Evolutionary conservation across 1,140 invertebrate genomes (phyloP).

Genomic region (Stratiolaelaps scimitus): DNA sequence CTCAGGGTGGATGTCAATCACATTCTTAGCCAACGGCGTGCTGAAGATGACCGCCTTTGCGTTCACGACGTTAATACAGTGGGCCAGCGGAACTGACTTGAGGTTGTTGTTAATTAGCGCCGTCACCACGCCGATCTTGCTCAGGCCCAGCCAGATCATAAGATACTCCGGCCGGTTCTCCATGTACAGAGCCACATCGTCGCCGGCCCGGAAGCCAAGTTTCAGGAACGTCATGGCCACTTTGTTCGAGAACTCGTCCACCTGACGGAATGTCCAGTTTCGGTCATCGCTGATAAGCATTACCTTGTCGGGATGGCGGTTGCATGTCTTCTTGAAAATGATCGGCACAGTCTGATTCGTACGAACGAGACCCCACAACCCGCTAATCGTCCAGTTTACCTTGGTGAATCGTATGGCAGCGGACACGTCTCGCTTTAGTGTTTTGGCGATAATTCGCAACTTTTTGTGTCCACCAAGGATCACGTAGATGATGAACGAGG

Average conservation of each 20-base stretch:
- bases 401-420: background rate
- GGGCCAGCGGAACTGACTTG: constrained; percentile 36
- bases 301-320: constrained; percentile 60
- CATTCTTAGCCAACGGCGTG: constrained; percentile 30
- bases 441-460: constrained; percentile 13
- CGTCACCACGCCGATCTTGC: constrained; percentile 39
- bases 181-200: constrained; percentile 71
- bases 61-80: constrained; percentile 38
- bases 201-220: constrained; percentile 54
- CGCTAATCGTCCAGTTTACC: background rate
- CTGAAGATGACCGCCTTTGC: constrained; percentile 38
- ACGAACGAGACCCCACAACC: constrained; percentile 1
- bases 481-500: constrained; percentile 13
- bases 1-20: background rate
- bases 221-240: constrained; percentile 61
- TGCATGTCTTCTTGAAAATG: constrained; percentile 56
- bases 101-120: constrained; percentile 41
- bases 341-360: constrained; percentile 55
- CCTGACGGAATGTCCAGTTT: constrained; percentile 58
- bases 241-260: constrained; percentile 61
- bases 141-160: constrained; percentile 70
- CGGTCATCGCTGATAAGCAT: constrained; percentile 64
- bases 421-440: background rate
- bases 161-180: constrained; percentile 68
- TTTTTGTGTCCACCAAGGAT: constrained; percentile 20